Evolutionary conservation across 2,113 vertebrate species (phyloP), one percentile per base, ranked within the genome.

Genomic region (Damaliscus lunatus): DNA sequence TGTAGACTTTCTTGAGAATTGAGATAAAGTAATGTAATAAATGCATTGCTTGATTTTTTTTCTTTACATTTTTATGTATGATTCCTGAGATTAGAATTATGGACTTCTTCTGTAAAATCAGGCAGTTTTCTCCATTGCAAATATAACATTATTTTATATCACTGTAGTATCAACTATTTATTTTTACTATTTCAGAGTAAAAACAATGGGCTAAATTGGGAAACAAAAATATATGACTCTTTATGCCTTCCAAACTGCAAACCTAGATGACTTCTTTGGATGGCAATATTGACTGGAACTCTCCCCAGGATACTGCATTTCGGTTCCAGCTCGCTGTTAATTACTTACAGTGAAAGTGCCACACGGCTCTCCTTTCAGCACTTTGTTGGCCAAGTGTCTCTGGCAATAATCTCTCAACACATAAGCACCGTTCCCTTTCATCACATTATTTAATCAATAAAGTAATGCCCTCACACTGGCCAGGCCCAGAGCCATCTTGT

Each of bases 361-460:
- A 98, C 97, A 97, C 96, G 36, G 95, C 96, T 98, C 90, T 97
- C 97, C 98, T 99, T 98, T 99, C 98, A 98, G 98, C 98, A 98
- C 98, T 98, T 98, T 97, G 98, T 98, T 98, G 98, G 98, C 98
- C 97, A 98, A 98, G 96, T 98, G 98, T 98, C 97, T 97, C 99
- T 98, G 98, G 99, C 98, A 99, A 98, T 98, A 98, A 98, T 98
- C 98, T 98, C 98, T 98, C 98, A 98, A 97, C 98, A 98, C 98
- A 98, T 98, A 97, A 98, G 98, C 98, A 98, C 98, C 85, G 71
- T 98, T 98, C 94, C 98, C 98, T 99, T 99, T 99, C 99, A 98
- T 98, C 99, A 98, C 98, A 98, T 98, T 98, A 97, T 98, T 99
- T 99, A 99, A 99, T 99, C 99, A 99, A 98, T 99, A 99, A 98